Percentiles rank a stretch among this genome's conserved stretches.
These are phyloP conservation scores for Huso huso DNA, from an alignment of 2,797 vertebrate genomes.

Conservation along the genomic window DNA sequence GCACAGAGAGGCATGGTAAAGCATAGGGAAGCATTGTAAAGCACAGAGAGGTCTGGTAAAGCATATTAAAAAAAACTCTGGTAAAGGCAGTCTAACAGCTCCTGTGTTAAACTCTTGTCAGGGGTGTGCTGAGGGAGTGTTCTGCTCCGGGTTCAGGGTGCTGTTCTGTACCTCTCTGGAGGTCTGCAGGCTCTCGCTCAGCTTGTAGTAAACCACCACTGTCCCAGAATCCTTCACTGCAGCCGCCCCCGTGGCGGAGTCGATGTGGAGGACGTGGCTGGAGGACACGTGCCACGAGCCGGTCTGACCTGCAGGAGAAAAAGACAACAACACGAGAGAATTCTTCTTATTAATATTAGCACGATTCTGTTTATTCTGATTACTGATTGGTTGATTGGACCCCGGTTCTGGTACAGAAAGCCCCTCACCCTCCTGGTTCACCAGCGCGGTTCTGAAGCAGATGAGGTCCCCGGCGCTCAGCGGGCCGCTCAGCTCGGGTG, in stretches of 20 bases:
- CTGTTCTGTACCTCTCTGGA: constrained; percentile 19
- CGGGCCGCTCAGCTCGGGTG: constrained; percentile 29
- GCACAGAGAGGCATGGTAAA: too few species aligned
- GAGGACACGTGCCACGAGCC: constrained; percentile 20
- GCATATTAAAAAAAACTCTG: not conserved
- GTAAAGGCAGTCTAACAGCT: not conserved
- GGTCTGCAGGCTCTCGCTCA: constrained; percentile 26
- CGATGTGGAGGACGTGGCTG: constrained; percentile 38
- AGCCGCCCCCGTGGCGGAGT: constrained; percentile 44
- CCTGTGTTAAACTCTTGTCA: not conserved
- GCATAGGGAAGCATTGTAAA: not conserved
- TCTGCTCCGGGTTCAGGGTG: too few species aligned
- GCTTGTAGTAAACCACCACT: constrained; percentile 36
- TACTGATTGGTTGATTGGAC: constrained; percentile 5
- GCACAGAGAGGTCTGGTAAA: not conserved
- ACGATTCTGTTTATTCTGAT: too few species aligned
- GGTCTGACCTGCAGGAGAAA: constrained; percentile 8
- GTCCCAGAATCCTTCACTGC: constrained; percentile 40
- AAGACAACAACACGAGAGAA: not conserved
- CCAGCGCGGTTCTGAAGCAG: constrained; percentile 51
- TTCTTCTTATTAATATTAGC: too few species aligned
- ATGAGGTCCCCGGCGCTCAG: constrained; percentile 47
- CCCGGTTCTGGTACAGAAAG: not conserved
- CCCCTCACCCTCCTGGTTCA: constrained; percentile 39
- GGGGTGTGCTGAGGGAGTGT: too few species aligned